Evolutionary conservation across 2,888 invertebrate species (phyloP), one percentile per base, ranked within the genome.

Genomic region (Micoletzkya japonica): DNA sequence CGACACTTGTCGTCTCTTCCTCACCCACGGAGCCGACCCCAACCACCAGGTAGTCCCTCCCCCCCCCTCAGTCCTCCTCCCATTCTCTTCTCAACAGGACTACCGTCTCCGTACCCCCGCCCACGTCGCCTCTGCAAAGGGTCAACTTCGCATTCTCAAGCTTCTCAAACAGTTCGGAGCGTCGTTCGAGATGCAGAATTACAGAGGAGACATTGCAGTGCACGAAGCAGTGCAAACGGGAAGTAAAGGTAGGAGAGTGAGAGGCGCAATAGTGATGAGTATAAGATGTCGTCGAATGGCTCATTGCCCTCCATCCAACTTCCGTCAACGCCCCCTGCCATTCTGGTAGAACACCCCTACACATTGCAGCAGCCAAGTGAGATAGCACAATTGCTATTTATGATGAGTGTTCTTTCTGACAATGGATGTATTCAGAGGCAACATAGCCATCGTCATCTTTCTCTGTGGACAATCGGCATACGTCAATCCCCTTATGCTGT

Each of bases 201-300:
- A 93, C 1, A 91, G 93, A 85, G 97, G 97, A 0, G 97, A 97
- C 86, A 89, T 94, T 70, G 94, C 97, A 0, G 88, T 97, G 32
- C 97, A 98, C 86, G 97, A 98, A 87, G 96, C 97, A 0, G 92
- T 95, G 0, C 91, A 92, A 54, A 94, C 94, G 0, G 95, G 95
- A 0, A 89, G 94, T 74, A 90, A 92, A 75, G 88, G 88, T 88
- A 32, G 4, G 1, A 28, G n/a, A n/a, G 26, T 30, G 28, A 54
- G 1, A 14, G 10, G 28, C 1, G 20, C 10, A n/a, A 26, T 1
- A 52, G 1, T 6, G 39, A 39, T 39, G 39, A 10, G 17, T 39
- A 17, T 39, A 39, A 85, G 94, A 94, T 82, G 86, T 95, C 72
- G 91, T 95, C 0, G 90, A 91, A 81, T 95, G 95, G 94, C 87